Evolutionary conservation across 2,113 vertebrate species (phyloP), one percentile per base, ranked within the genome.

Genomic region (Petaurus breviceps): DNA sequence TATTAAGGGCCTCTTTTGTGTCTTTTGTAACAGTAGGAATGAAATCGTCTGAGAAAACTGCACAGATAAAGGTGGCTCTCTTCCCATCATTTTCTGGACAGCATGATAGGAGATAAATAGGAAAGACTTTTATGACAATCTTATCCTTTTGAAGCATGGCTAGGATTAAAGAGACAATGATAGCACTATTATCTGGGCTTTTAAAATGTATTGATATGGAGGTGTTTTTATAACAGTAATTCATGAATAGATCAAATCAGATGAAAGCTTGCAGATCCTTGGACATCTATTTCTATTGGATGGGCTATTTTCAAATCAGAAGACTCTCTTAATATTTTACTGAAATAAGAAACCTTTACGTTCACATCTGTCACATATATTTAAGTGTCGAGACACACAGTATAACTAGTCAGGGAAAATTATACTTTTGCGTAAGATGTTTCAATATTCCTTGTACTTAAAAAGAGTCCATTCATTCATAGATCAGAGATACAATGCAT

Each of bases 181-280:
- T 43, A 43, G 68, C 19, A 84, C 37, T 90, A 90, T 95, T 57
- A 93, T 95, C 11, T 84, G 57, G 43, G 28, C 3, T 89, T 57
- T 50, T 91, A 89, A 53, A 57, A 91, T 52, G 91, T 89, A 51
- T 94, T 91, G 11, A 61, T 6, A 89, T 23, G 28, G 52, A 89
- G 10, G 22, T 51, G 51, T 90, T 89, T 92, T 89, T 61, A 89
- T 3, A 95, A 53, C 49, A 91, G 61, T 31, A 91, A 50, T 89
- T 89, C 49, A 94, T 19, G 89, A 57, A 93, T 93, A 12, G 25
- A 7, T 52, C 92, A 31, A 92, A 94, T 94, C 53, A 89, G 68
- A 51, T 90, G 37, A 89, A 50, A 96, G 55, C 46, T 23, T 91
- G 25, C 46, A 52, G 26, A 43, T 51, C 91, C 93, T 95, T 90